Percentiles rank a stretch among this genome's conserved stretches.
phyloP scores from a whole-genome alignment of 2,888 invertebrate species.

The Neuroscelio doddi region DNA sequence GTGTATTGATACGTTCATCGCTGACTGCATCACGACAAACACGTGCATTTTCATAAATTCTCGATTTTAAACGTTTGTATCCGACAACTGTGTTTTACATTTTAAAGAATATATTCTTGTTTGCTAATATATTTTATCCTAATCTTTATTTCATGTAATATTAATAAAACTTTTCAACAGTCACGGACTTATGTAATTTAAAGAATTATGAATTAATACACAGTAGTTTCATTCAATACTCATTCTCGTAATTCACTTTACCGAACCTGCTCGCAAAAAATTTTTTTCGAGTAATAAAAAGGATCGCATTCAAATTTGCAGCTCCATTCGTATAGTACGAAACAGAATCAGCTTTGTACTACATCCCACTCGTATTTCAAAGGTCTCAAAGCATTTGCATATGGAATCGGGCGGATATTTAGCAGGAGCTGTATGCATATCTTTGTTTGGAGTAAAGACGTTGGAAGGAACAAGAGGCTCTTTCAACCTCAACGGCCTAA shows the following conservation, averaged over 20 bases:
- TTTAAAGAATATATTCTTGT: too few relatives aligned
- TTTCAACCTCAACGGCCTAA: conserved; percentile 58
- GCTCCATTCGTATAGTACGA: conserved; percentile 1
- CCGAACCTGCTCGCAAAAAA: neutral
- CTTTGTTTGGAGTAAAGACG: conserved; percentile 19
- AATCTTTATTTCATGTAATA: too few relatives aligned
- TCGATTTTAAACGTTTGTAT: neutral
- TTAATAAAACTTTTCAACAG: neutral
- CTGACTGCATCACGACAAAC: neutral
- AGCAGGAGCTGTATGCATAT: conserved; percentile 17
- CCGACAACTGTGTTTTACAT: too few relatives aligned
- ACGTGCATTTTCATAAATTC: conserved; percentile 13
- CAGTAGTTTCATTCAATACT: neutral
- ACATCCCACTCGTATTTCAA: conserved; percentile 21
- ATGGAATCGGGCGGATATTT: conserved; percentile 24
- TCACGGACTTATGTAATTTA: neutral
- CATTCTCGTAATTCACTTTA: neutral
- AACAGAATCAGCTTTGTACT: conserved; percentile 20
- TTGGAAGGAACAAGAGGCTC: conserved; percentile 59
- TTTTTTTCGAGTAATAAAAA: neutral
- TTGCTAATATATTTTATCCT: too few relatives aligned
- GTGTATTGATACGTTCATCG: too few relatives aligned
- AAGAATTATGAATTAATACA: conserved; percentile 1
- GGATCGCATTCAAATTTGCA: conserved; percentile 14
- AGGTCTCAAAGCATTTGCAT: conserved; percentile 26